Conservation (phyloP, 35 echinoderm and acorn worm genomes). For the Patiria miniata region DNA sequence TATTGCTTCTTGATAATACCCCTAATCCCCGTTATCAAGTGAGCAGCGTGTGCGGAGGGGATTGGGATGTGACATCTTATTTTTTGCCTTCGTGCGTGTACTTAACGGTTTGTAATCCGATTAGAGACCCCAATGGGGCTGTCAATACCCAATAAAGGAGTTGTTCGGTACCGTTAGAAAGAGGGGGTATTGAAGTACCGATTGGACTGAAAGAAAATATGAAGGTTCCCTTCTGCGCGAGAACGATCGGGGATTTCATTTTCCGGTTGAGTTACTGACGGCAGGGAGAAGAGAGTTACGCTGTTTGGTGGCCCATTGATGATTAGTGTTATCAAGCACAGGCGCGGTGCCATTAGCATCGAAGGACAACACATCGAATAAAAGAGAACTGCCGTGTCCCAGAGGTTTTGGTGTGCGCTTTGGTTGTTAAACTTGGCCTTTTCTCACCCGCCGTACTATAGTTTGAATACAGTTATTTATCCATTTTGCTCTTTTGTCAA, state of each 20-base stretch:
- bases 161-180: too few species aligned
- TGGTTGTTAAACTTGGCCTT: too few species aligned
- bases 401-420: too few species aligned
- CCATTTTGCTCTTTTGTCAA: too few species aligned
- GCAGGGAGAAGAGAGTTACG: neutral
- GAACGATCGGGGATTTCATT: neutral
- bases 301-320: neutral
- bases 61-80: neutral
- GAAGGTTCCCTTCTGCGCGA: neutral
- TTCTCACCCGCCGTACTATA: too few species aligned
- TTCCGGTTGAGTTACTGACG: neutral
- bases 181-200: neutral
- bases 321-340: neutral
- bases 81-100: neutral
- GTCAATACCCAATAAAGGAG: neutral
- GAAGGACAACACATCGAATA: too few species aligned
- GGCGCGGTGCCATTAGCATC: too few species aligned
- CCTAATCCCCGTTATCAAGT: neutral
- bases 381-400: too few species aligned
- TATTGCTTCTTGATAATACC: neutral
- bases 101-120: conserved; percentile 15
- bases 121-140: neutral
- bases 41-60: neutral
- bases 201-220: neutral
- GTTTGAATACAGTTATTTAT: too few species aligned